phyloP scores from a whole-genome alignment of 2,888 invertebrate genomes.

The Aphodius sticticus region DNA sequence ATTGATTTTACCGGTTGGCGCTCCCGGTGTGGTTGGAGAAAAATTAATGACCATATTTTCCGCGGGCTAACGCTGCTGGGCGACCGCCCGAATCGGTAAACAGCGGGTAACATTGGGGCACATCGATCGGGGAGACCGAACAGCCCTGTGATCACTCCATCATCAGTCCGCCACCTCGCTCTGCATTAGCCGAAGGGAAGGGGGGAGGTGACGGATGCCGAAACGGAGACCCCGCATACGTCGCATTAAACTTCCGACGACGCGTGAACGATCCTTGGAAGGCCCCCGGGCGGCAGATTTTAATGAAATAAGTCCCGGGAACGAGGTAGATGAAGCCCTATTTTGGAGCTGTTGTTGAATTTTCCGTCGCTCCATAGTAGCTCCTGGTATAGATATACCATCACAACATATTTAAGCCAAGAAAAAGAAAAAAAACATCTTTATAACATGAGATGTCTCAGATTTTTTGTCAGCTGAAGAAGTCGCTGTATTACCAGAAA shows the following conservation, averaged over 20 bases:
- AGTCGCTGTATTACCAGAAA: too few relatives aligned
- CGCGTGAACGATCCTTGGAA: not conserved
- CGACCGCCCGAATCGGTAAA: not conserved
- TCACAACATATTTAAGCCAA: too few relatives aligned
- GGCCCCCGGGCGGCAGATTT: slow-evolving; percentile 4
- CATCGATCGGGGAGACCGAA: not conserved
- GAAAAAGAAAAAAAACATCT: too few relatives aligned
- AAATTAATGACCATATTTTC: slow-evolving; percentile 4
- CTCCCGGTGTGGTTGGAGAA: not conserved
- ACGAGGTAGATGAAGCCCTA: not conserved
- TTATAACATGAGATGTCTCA: too few relatives aligned
- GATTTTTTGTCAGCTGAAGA: too few relatives aligned
- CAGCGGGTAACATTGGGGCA: slow-evolving; percentile 4
- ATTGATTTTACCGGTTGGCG: slow-evolving; percentile 4
- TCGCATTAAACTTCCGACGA: not conserved
- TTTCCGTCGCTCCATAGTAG: too few relatives aligned
- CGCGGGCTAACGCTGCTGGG: not conserved
- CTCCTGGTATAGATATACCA: too few relatives aligned
- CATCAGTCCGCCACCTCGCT: not conserved
- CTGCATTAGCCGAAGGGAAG: not conserved
- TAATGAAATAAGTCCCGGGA: not conserved
- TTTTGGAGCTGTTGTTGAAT: not conserved
- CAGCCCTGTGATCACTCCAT: not conserved
- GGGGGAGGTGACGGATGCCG: not conserved
- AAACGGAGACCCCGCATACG: not conserved